Conservation (phyloP, 2,888 invertebrate genomes). For the Lepidonotus clava region DNA sequence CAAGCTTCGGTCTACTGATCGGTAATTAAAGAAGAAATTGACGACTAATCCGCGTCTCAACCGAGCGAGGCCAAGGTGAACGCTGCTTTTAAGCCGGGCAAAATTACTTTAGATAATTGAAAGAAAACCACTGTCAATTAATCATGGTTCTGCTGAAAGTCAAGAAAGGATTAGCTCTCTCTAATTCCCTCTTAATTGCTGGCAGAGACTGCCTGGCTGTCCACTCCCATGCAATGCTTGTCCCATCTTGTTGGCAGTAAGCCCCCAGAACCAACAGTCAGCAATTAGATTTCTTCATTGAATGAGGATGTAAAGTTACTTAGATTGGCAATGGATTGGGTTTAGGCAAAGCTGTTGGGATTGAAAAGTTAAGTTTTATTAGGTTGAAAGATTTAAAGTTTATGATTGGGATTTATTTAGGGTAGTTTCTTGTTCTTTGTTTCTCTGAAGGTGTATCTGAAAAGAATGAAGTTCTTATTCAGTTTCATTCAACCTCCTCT, state of each 20-base stretch:
- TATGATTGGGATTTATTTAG: no score
- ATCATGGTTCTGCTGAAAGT: not conserved
- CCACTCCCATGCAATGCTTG: not conserved
- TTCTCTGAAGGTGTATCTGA: no score
- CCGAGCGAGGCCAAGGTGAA: not conserved
- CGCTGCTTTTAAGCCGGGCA: not conserved
- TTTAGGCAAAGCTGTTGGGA: no score
- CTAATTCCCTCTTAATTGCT: slow-evolving; percentile 17
- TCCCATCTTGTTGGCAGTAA: not conserved
- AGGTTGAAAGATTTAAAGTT: no score
- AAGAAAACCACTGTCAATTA: slow-evolving; percentile 9
- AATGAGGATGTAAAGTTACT: not conserved
- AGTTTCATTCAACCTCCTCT: no score
- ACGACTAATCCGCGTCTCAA: not conserved
- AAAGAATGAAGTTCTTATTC: no score
- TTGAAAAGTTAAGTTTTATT: no score
- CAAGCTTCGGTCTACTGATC: not conserved
- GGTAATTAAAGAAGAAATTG: not conserved
- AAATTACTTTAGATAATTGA: slow-evolving; percentile 18
- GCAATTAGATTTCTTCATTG: not conserved
- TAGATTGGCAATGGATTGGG: no score
- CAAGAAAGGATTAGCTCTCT: not conserved
- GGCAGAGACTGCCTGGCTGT: not conserved
- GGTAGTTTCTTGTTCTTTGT: no score
- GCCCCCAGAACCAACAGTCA: not conserved